A percentile compares a stretch with the other conserved stretches of the same genome.
Evolutionary conservation across 2,797 vertebrate genomes (phyloP).

Genomic region (Limosa lapponica): DNA sequence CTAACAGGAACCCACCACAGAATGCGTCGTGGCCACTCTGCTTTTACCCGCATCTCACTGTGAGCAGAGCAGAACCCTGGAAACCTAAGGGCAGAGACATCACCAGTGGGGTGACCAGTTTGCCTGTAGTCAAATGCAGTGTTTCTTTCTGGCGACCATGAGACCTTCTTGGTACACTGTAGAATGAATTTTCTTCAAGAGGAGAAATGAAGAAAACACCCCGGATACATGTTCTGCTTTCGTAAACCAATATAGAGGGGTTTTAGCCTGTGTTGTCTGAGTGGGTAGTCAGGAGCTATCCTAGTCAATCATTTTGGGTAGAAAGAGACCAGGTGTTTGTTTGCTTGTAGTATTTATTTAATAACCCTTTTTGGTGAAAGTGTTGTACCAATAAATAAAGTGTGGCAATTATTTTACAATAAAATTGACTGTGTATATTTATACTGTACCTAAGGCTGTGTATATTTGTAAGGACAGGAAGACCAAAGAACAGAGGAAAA

Average conservation of each 20-base stretch:
- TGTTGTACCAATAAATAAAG: not conserved
- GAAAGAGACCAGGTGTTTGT: not conserved
- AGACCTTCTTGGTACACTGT: not conserved
- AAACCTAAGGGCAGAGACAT: not conserved
- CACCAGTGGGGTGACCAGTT: not conserved
- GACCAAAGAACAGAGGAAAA: not conserved
- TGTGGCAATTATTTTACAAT: constrained; percentile 38
- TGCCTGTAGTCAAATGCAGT: not conserved
- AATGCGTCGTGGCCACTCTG: not conserved
- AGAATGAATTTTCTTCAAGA: not conserved
- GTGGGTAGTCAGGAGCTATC: not conserved
- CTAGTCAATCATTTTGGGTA: not conserved
- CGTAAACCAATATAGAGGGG: not conserved
- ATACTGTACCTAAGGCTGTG: not conserved
- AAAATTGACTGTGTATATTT: constrained; percentile 33
- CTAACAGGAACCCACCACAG: not conserved
- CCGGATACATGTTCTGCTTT: not conserved
- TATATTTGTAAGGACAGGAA: not conserved
- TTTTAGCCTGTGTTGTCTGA: not conserved
- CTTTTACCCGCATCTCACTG: not conserved
- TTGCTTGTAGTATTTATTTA: constrained; percentile 2
- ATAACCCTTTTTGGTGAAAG: not conserved
- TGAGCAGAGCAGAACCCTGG: not conserved
- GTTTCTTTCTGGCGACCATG: not conserved
- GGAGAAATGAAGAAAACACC: not conserved